phyloP scores from a whole-genome alignment of 1,140 invertebrate species.

The Polypedilum pembai region DNA sequence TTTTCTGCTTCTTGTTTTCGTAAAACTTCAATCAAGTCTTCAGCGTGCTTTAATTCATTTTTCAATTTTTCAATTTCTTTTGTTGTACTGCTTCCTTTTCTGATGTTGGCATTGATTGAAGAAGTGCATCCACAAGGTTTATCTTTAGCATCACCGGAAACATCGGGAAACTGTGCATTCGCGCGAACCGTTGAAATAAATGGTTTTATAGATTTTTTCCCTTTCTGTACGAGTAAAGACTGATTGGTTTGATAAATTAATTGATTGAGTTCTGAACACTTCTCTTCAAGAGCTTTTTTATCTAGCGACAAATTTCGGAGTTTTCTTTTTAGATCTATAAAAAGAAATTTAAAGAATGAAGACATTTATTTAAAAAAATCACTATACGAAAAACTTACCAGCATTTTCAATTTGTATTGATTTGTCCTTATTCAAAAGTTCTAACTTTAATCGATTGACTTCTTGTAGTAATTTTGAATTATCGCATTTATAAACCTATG shows the following conservation, averaged over 20 bases:
- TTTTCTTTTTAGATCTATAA: conserved; percentile 34
- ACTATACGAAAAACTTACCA: conserved; percentile 35
- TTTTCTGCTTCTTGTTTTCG: conserved; percentile 33
- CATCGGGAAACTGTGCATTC: conserved; percentile 35
- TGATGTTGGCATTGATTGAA: conserved; percentile 28
- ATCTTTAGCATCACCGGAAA: conserved; percentile 5
- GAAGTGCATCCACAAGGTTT: conserved; percentile 29
- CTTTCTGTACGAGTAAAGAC: conserved; percentile 25
- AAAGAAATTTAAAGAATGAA: neutral
- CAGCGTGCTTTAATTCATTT: conserved; percentile 34
- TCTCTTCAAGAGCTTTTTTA: conserved; percentile 38
- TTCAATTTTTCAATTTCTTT: conserved; percentile 36
- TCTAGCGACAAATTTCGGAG: conserved; percentile 38
- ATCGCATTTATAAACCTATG: conserved; percentile 53
- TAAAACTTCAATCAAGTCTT: conserved; percentile 38
- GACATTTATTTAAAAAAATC: neutral
- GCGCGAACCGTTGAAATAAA: conserved; percentile 40
- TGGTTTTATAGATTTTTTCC: conserved; percentile 35
- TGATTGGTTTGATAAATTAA: conserved; percentile 34
- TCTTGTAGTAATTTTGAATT: conserved; percentile 55
- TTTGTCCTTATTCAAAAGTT: conserved; percentile 55
- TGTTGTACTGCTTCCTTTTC: neutral
- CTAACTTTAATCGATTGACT: conserved; percentile 59
- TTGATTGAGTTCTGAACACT: conserved; percentile 37
- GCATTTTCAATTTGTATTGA: conserved; percentile 38